Conservation (phyloP, 1,140 invertebrate species). For the Papilio helenus region DNA sequence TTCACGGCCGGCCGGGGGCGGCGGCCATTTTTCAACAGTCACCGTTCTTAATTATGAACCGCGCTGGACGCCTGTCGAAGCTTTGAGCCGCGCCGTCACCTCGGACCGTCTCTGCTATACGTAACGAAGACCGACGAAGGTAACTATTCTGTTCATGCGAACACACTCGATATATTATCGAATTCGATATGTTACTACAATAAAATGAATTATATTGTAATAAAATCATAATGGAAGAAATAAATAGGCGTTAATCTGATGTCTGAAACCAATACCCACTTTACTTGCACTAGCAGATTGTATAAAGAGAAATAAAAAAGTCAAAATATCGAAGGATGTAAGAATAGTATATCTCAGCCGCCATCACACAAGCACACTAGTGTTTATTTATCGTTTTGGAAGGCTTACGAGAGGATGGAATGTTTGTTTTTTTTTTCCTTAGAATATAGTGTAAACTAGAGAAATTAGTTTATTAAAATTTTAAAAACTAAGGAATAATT, state of each 20-base stretch:
- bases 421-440: slow-evolving; percentile 73
- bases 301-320: slow-evolving; percentile 8
- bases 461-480: slow-evolving; percentile 52
- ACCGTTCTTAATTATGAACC: slow-evolving; percentile 83
- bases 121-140: slow-evolving; percentile 48
- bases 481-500: neutral
- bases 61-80: slow-evolving; percentile 80
- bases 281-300: no score
- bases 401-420: slow-evolving; percentile 76
- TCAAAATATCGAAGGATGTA: slow-evolving; percentile 51
- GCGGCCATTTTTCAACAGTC: slow-evolving; percentile 83
- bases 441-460: slow-evolving; percentile 67
- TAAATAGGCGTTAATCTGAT: no score
- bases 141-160: slow-evolving; percentile 45
- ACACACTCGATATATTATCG: slow-evolving; percentile 46
- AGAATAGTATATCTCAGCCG: slow-evolving; percentile 55
- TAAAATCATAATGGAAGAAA: no score
- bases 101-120: slow-evolving; percentile 68
- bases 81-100: slow-evolving; percentile 81
- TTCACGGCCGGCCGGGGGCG: slow-evolving; percentile 82
- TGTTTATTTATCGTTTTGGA: slow-evolving; percentile 82
- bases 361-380: slow-evolving; percentile 67
- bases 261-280: no score
- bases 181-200: neutral
- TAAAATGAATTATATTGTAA: neutral